phyloP scores from a whole-genome alignment of 1,140 invertebrate species.

The Plodia interpunctella region DNA sequence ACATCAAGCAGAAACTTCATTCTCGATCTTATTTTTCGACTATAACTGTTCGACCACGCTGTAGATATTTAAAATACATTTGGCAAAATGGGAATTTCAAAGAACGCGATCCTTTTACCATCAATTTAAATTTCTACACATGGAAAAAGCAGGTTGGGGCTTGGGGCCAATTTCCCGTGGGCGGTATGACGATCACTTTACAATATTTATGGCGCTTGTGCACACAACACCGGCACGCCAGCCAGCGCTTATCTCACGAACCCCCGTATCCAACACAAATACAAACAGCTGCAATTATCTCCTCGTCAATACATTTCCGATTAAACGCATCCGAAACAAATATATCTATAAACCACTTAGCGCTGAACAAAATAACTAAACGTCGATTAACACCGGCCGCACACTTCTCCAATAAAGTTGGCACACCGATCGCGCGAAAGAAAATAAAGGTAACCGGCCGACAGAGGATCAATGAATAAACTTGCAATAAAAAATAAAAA shows the following conservation, averaged over 20 bases:
- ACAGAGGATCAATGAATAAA: slow-evolving; percentile 25
- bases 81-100: neutral
- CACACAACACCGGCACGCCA: slow-evolving; percentile 28
- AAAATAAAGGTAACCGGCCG: slow-evolving; percentile 18
- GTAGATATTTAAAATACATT: neutral
- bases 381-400: neutral
- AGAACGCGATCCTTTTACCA: neutral
- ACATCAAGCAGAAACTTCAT: no score
- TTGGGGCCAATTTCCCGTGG: slow-evolving; percentile 32
- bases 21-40: no score
- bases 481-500: slow-evolving; percentile 30
- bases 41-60: no score
- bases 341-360: neutral
- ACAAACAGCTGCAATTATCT: neutral
- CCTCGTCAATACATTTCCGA: neutral
- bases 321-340: neutral
- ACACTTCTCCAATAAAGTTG: neutral
- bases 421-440: slow-evolving; percentile 9
- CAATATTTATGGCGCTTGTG: slow-evolving; percentile 38
- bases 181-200: slow-evolving; percentile 31
- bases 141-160: slow-evolving; percentile 13
- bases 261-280: neutral
- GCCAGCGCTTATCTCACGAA: slow-evolving; percentile 39
- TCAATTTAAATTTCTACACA: neutral
- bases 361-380: neutral